Conservation (phyloP, 2,113 vertebrate genomes). For the Australoheros scitulus region DNA sequence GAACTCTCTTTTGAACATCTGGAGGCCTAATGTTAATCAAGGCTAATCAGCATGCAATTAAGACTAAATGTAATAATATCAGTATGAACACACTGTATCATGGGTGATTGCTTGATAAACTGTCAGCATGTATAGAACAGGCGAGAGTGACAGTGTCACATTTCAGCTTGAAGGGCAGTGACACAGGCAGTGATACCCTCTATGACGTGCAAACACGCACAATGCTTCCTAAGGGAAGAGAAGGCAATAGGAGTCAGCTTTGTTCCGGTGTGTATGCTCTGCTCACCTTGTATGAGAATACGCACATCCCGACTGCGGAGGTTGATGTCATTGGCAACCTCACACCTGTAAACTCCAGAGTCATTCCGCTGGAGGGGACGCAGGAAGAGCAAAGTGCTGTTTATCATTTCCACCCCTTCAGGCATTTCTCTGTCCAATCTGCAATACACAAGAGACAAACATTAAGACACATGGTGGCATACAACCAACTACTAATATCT, state of each 20-base stretch:
- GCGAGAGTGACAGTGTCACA: conserved; percentile 62
- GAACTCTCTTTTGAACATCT: conserved; percentile 64
- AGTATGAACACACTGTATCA: conserved; percentile 23
- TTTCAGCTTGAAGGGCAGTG: conserved; percentile 72
- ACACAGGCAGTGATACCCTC: conserved; percentile 58
- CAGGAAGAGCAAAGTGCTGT: conserved; percentile 92
- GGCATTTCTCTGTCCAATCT: conserved; percentile 94
- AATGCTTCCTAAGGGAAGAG: conserved; percentile 55
- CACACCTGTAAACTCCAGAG: conserved; percentile 93
- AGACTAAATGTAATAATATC: conserved; percentile 34
- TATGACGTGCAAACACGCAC: conserved; percentile 49
- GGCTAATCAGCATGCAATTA: conserved; percentile 59
- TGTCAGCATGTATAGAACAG: conserved; percentile 34
- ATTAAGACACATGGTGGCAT: not conserved
- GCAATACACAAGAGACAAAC: conserved; percentile 41
- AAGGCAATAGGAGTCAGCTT: conserved; percentile 61
- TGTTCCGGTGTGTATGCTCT: conserved; percentile 19
- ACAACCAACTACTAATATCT: not conserved
- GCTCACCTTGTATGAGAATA: conserved; percentile 93
- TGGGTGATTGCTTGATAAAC: conserved; percentile 12
- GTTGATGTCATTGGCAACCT: conserved; percentile 92
- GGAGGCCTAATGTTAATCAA: conserved; percentile 56
- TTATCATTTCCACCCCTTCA: conserved; percentile 87
- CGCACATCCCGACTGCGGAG: conserved; percentile 90
- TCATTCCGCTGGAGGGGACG: conserved; percentile 91